A percentile compares a stretch with the other conserved stretches of the same genome.
Evolutionary conservation across 2,113 vertebrate genomes (phyloP).

Genomic region (Ia io): DNA sequence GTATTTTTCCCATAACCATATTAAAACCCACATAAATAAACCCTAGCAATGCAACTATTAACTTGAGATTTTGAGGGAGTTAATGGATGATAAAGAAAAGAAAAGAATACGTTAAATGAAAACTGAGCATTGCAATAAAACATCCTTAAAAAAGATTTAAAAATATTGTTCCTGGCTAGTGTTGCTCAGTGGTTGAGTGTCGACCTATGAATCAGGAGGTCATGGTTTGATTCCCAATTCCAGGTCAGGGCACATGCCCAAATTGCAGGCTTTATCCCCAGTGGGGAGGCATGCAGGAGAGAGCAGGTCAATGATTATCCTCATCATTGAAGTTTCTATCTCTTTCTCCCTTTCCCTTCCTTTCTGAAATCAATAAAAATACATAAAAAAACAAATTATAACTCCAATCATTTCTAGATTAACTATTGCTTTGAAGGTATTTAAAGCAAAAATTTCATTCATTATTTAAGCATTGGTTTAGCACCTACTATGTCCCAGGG

Average conservation of each 20-base stretch:
- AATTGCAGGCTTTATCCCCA: too few species aligned
- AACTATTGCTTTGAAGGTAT: not conserved
- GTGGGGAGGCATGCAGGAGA: too few species aligned
- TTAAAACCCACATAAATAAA: not conserved
- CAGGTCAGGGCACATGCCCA: too few species aligned
- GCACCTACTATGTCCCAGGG: not conserved
- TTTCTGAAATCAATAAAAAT: too few species aligned
- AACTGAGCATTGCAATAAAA: not conserved
- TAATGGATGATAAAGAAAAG: not conserved
- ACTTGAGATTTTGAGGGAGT: not conserved
- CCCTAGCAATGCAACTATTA: not conserved
- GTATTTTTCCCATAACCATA: not conserved
- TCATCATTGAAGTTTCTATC: too few species aligned
- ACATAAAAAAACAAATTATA: not conserved
- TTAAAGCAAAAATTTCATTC: not conserved
- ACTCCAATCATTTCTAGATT: not conserved
- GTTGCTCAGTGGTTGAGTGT: too few species aligned
- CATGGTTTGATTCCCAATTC: too few species aligned
- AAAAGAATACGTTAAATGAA: not conserved
- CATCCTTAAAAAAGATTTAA: not conserved
- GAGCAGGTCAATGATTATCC: too few species aligned
- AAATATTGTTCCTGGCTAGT: too few species aligned
- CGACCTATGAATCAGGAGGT: too few species aligned
- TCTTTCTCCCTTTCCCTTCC: too few species aligned
- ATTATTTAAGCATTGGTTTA: constrained; percentile 11